Percentiles rank a stretch among this genome's conserved stretches.
Conservation (phyloP, 2,797 vertebrate species). For the Enteromius fasciolatus region DNA sequence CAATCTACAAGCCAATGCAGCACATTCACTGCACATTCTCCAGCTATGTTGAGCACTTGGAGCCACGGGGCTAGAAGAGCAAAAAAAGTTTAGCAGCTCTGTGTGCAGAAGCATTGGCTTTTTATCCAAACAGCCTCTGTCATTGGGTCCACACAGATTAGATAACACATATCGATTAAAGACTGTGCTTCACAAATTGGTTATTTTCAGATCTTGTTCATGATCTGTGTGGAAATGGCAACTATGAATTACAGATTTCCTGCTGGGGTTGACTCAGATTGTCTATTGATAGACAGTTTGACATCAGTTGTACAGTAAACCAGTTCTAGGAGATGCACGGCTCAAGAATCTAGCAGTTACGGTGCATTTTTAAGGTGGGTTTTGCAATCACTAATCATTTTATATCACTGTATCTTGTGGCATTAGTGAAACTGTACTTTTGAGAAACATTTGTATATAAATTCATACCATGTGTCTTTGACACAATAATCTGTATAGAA, state of each 20-base stretch:
- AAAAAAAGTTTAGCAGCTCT: slow-evolving; percentile 64
- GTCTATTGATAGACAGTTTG: slow-evolving; percentile 12
- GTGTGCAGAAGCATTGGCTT: background rate
- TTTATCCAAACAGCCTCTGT: background rate
- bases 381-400: slow-evolving; percentile 35
- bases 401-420: slow-evolving; percentile 31
- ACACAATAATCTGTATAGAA: slow-evolving; percentile 29
- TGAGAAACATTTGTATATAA: slow-evolving; percentile 44
- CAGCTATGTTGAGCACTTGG: slow-evolving; percentile 22
- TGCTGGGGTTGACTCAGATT: background rate
- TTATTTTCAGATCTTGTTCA: background rate
- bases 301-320: background rate
- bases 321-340: slow-evolving; percentile 10
- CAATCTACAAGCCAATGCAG: slow-evolving; percentile 9
- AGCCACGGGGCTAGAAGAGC: slow-evolving; percentile 36
- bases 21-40: background rate
- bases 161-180: background rate
- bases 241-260: slow-evolving; percentile 2
- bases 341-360: background rate
- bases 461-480: slow-evolving; percentile 15
- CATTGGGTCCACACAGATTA: background rate
- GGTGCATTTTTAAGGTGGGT: slow-evolving; percentile 37
- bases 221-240: slow-evolving; percentile 5
- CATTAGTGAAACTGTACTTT: slow-evolving; percentile 43
- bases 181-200: slow-evolving; percentile 9